Conservation (phyloP, 2,797 vertebrate genomes). For the Pseudochromis fuscus region DNA sequence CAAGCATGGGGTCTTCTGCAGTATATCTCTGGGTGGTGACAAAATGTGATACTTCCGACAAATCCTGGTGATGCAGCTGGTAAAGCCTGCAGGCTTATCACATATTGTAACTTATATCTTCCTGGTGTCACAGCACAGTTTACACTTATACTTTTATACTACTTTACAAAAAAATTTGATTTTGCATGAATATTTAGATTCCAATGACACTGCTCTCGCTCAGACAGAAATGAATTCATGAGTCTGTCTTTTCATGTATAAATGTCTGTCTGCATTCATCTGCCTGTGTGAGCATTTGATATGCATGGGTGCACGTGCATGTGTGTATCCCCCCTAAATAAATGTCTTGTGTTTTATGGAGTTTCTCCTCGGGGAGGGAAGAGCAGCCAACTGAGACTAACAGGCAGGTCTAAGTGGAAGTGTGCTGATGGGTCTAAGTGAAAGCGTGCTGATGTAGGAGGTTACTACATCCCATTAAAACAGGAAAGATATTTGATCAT, state of each 20-base stretch:
- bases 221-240: conserved; percentile 4
- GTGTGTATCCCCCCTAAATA: conserved; percentile 45
- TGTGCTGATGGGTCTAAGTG: conserved; percentile 66
- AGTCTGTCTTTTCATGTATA: not conserved
- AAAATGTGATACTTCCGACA: not conserved
- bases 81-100: not conserved
- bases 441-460: conserved; percentile 71
- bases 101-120: not conserved
- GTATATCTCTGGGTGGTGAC: not conserved
- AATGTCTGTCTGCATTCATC: conserved; percentile 1
- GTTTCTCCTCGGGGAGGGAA: conserved; percentile 51
- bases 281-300: conserved; percentile 10
- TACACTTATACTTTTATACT: not conserved
- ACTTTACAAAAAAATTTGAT: not conserved
- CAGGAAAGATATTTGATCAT: conserved; percentile 65
- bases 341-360: conserved; percentile 52
- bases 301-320: conserved; percentile 35
- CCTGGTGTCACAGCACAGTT: not conserved
- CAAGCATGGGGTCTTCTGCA: not conserved
- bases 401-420: conserved; percentile 73
- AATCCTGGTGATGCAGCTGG: too few species aligned
- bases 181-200: not conserved
- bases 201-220: conserved; percentile 1
- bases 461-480: conserved; percentile 71
- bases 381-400: conserved; percentile 75